Percentiles rank a stretch among this genome's conserved stretches.
These are phyloP conservation scores for Polyergus mexicanus DNA, from an alignment of 1,140 invertebrate species.

Conservation along the genomic window DNA sequence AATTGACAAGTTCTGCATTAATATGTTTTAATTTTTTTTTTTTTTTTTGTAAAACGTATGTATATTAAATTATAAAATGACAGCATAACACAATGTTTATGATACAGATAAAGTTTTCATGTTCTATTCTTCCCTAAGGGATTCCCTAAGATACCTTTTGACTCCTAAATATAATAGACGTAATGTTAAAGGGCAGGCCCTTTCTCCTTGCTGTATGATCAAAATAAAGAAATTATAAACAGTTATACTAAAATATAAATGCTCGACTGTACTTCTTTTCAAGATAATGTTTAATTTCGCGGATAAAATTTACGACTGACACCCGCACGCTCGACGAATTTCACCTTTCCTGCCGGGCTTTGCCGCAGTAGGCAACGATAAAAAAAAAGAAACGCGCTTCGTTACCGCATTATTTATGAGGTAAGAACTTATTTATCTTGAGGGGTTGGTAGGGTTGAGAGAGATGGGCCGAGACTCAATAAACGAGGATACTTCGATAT, in stretches of 20 bases:
- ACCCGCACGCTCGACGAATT: constrained; percentile 18
- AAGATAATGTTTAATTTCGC: constrained; percentile 48
- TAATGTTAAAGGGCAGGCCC: not conserved
- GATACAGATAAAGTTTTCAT: not conserved
- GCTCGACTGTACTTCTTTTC: not conserved
- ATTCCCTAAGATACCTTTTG: not conserved
- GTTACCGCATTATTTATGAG: constrained; percentile 61
- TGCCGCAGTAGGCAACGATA: not conserved
- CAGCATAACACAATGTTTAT: not conserved
- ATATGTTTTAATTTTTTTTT: not conserved
- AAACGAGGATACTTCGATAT: constrained; percentile 44
- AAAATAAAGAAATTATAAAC: not conserved
- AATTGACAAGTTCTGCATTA: not conserved
- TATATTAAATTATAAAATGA: constrained; percentile 8
- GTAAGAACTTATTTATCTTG: constrained; percentile 59
- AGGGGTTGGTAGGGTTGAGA: constrained; percentile 23
- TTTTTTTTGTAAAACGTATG: not conserved
- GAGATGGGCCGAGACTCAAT: constrained; percentile 28
- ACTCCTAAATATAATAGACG: not conserved
- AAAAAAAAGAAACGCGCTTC: constrained; percentile 31
- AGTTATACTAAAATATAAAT: constrained; percentile 13
- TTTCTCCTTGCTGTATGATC: not conserved
- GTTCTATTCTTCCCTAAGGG: not conserved
- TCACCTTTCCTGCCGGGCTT: not conserved
- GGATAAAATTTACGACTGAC: constrained; percentile 46